Evolutionary conservation across 2,888 invertebrate species (phyloP), one percentile per base, ranked within the genome.

Genomic region (Chaitophorus viminalis): DNA sequence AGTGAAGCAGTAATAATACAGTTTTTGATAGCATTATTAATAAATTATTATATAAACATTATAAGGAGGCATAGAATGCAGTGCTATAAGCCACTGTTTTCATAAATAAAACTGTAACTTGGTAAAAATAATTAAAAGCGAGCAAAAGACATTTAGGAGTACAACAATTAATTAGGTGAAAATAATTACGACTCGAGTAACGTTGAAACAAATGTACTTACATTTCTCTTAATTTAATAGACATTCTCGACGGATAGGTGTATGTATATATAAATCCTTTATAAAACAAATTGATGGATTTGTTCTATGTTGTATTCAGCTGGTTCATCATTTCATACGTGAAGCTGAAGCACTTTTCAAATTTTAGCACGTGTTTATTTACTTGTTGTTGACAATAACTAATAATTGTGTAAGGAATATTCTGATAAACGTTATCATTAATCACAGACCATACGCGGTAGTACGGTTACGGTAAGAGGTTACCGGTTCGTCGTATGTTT

Each of bases 171-270:
- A 39, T 39, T 39, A 39, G 6, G 36, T 39, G 6, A 39, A 39
- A 39, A 39, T 39, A 39, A 5, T 39, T 39, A 39, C 36, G 6
- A 6, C 36, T 39, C 6, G 36, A 39, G 36, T 39, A 5, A 39
- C 36, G 17, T n/a, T 36, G 25, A 75, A 77, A 70, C 25, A 25
- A 33, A n/a, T 11, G 36, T 21, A 87, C 87, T 87, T 81, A 87
- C 87, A 79, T 75, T 74, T 87, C 87, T 87, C 21, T 87, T 65
- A 65, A 46, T n/a, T 87, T 87, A 17, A 81, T n/a, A 33, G 87
- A 81, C 84, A 85, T 85, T 4, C 5, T 83, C 6, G 4, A 9
- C 6, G 54, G 14, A 18, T n/a, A n/a, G n/a, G n/a, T n/a, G n/a
- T 0, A 14, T 60, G 11, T 29, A 29, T 25, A 25, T 6, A 6